These are phyloP conservation scores for Alaudala cheleensis DNA, from an alignment of 2,113 vertebrate genomes.

Conservation along the genomic window DNA sequence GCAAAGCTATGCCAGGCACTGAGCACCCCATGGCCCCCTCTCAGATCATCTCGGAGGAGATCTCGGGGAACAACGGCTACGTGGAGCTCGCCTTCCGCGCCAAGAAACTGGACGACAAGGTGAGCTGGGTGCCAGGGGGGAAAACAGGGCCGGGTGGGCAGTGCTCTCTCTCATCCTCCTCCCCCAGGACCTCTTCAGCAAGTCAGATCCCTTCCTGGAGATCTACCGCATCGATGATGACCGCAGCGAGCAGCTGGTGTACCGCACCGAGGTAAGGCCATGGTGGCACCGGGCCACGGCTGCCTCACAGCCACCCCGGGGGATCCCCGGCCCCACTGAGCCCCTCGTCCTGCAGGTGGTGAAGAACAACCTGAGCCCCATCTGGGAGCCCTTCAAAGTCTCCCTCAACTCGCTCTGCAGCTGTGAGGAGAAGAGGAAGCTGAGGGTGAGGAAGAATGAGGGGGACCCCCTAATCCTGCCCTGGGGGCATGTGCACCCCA, in stretches of 20 bases:
- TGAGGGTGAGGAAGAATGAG: slow-evolving; percentile 78
- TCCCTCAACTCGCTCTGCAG: slow-evolving; percentile 92
- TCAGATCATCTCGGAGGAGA: slow-evolving; percentile 92
- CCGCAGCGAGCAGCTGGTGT: slow-evolving; percentile 86
- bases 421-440: slow-evolving; percentile 89
- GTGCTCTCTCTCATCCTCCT: background rate
- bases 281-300: rapidly evolving
- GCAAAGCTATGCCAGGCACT: rapidly evolving
- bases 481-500: rapidly evolving
- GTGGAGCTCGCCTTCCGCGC: slow-evolving; percentile 90
- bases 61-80: slow-evolving; percentile 93
- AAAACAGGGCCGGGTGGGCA: background rate
- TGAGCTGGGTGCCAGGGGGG: background rate
- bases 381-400: slow-evolving; percentile 95
- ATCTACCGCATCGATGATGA: slow-evolving; percentile 88
- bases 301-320: rapidly evolving
- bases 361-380: slow-evolving; percentile 94
- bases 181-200: slow-evolving; percentile 92
- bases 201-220: slow-evolving; percentile 95
- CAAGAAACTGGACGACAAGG: slow-evolving; percentile 94
- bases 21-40: rapidly evolving
- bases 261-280: slow-evolving; percentile 86
- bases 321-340: rapidly evolving
- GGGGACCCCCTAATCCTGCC: background rate
- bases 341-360: slow-evolving; percentile 79